Evolutionary conservation across 2,113 vertebrate genomes (phyloP).

Genomic region (Dipodomys merriami): DNA sequence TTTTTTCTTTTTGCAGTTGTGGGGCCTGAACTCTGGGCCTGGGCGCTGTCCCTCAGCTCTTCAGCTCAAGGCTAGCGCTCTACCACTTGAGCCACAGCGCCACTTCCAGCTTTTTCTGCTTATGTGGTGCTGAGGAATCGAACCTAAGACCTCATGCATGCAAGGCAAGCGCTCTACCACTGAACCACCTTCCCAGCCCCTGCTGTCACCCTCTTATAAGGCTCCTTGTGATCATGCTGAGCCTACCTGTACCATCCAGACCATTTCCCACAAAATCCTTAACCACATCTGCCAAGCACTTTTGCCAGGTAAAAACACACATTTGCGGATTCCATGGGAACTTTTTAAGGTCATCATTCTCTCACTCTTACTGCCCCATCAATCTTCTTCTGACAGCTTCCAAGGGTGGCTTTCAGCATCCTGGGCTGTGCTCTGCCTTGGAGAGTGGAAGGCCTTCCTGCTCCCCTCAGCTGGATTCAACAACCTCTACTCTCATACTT

Average conservation of each 20-base stretch:
- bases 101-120: no score
- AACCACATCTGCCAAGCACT: neutral
- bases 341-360: neutral
- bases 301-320: neutral
- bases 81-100: no score
- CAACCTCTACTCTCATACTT: neutral
- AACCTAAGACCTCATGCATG: no score
- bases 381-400: neutral
- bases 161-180: no score
- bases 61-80: no score
- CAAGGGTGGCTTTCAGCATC: neutral
- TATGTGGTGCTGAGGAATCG: no score
- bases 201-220: neutral
- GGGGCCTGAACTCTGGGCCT: no score
- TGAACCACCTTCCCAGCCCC: no score
- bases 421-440: no score
- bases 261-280: neutral
- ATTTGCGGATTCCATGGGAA: no score
- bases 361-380: fast-evolving
- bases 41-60: no score
- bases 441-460: neutral
- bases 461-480: neutral
- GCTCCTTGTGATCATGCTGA: neutral
- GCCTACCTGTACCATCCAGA: neutral
- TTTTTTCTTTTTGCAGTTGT: no score